Base-by-base conservation (phyloP, 2,113 vertebrate species). In the Elephas maximus region DNA sequence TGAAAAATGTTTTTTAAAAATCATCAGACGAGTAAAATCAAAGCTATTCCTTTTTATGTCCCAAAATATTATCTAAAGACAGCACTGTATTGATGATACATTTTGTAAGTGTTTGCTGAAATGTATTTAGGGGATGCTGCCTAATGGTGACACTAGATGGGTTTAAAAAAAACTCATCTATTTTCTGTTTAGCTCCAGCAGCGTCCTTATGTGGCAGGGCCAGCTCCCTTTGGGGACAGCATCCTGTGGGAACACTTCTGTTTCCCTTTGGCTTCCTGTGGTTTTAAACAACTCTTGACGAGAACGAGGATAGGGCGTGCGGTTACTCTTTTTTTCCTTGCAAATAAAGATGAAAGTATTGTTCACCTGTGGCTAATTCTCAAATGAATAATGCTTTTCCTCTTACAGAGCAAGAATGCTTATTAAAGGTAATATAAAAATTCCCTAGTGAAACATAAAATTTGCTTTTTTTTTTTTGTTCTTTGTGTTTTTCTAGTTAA, bases 261-360 rank as follows among this genome's bases (percentile, higher is more conserved):
- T 85, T 96, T 97, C 90, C 94, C 69, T 78, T 86, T 89, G 62
- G 69, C 57, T 95, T 98, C 96, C 95, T 88, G 85, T 97, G 85
- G 69, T 71, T 87, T 95, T 84, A 83, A 86, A 90, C 69, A 73
- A n/a, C 80, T 63, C 93, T 82, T 83, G 79, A 73, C 81, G 79
- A 74, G 84, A 65, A 23, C 79, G 60, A 93, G 57, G 45, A 8
- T 24, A 65, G 88, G 8, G 10, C 93, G 37, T 63, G 15, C 81
- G 57, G 60, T 84, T 41, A 45, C 48, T 63, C 51, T 78, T 88
- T 83, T 89, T 60, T n/a, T 77, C 45, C 60, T 88, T 81, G 28
- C 51, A 67, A 85, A 71, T 84, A 96, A 80, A 89, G 44, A 77
- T 63, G 80, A 85, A 95, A 87, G 41, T n/a, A 51, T 48, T 86